Evolutionary conservation across 2,888 invertebrate species (phyloP).

Genomic region (Agrilus cyanescens): DNA sequence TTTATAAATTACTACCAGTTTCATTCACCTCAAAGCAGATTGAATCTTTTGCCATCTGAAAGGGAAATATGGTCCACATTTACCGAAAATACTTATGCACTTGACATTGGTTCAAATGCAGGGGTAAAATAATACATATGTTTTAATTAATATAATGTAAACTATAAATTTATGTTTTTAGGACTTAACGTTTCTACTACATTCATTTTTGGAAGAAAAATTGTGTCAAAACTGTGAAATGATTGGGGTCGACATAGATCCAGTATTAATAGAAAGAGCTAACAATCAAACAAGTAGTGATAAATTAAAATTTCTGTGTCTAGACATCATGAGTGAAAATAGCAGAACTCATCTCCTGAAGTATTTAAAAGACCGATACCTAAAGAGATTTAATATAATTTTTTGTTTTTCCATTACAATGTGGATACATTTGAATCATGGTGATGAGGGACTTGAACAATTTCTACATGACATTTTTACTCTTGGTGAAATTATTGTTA

Average conservation of each 20-base stretch:
- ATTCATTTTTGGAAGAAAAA: slow-evolving; percentile 39
- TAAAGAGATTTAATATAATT: slow-evolving; percentile 48
- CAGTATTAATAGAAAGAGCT: slow-evolving; percentile 55
- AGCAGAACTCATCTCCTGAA: slow-evolving; percentile 32
- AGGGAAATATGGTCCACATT: slow-evolving; percentile 17
- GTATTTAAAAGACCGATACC: slow-evolving; percentile 37
- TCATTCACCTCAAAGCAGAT: slow-evolving; percentile 57
- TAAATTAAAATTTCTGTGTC: slow-evolving; percentile 43
- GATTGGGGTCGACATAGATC: slow-evolving; percentile 68
- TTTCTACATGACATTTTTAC: slow-evolving; percentile 49
- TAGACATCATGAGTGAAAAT: slow-evolving; percentile 45
- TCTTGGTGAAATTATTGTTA: slow-evolving; percentile 46
- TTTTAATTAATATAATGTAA: neutral
- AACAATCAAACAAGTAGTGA: slow-evolving; percentile 36
- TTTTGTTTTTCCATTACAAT: slow-evolving; percentile 79
- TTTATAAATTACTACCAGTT: slow-evolving; percentile 83
- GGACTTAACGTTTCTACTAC: slow-evolving; percentile 53
- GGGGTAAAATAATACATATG: slow-evolving; percentile 1
- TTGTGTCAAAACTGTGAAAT: slow-evolving; percentile 35
- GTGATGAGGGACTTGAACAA: slow-evolving; percentile 54
- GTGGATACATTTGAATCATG: slow-evolving; percentile 84
- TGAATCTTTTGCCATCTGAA: slow-evolving; percentile 45
- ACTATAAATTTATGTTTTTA: slow-evolving; percentile 26
- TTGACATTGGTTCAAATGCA: slow-evolving; percentile 68
- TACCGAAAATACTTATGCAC: slow-evolving; percentile 36